Conservation (phyloP, 2,113 vertebrate genomes). For the Stegastes partitus region DNA sequence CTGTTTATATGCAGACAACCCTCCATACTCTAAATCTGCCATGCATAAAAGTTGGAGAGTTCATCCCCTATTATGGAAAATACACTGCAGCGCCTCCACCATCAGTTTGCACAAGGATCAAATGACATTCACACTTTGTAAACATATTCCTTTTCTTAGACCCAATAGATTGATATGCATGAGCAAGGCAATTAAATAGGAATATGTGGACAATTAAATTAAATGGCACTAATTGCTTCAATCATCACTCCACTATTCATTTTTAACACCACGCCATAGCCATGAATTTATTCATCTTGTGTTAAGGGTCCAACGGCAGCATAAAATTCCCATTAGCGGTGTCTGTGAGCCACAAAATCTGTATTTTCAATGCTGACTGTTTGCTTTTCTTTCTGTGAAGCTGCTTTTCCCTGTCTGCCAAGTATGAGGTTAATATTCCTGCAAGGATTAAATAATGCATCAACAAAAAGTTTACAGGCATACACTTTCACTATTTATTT, state of each 20-base stretch:
- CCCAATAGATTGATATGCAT: conserved; percentile 49
- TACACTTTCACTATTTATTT: not conserved
- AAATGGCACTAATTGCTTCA: conserved; percentile 72
- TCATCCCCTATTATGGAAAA: conserved; percentile 27
- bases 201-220: conserved; percentile 73
- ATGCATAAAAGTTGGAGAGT: not conserved
- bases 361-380: conserved; percentile 45
- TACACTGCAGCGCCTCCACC: conserved; percentile 13
- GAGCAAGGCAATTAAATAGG: conserved; percentile 61
- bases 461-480: not conserved
- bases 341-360: conserved; percentile 59
- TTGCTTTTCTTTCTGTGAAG: conserved; percentile 38
- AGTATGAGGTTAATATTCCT: conserved; percentile 12
- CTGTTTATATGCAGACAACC: not conserved
- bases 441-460: not conserved
- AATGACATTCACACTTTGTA: conserved; percentile 54
- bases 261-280: conserved; percentile 26
- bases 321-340: conserved; percentile 61
- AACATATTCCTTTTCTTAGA: conserved; percentile 47
- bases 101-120: conserved; percentile 39
- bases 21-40: not conserved
- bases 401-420: conserved; percentile 14
- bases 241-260: conserved; percentile 56
- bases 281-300: conserved; percentile 52
- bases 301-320: conserved; percentile 46